These are phyloP conservation scores for Spilosoma lubricipeda DNA, from an alignment of 2,888 invertebrate species.

Conservation along the genomic window DNA sequence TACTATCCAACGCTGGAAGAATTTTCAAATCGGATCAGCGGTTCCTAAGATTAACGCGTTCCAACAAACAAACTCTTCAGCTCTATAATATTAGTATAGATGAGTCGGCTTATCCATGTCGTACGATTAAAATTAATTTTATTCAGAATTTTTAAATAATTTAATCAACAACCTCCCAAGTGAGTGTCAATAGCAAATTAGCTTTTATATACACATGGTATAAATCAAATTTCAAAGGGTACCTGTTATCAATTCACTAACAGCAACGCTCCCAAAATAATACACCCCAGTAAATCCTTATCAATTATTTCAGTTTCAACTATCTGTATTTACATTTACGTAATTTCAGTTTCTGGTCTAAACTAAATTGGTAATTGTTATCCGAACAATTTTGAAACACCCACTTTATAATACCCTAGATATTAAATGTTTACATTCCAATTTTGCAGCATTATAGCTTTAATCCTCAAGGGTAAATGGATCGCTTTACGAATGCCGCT, in stretches of 20 bases:
- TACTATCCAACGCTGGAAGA: no score
- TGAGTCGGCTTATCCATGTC: not conserved
- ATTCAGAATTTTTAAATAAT: not conserved
- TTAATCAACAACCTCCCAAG: not conserved
- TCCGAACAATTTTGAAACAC: constrained; percentile 42
- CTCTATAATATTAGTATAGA: no score
- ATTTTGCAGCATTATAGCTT: constrained; percentile 49
- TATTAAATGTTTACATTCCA: constrained; percentile 43
- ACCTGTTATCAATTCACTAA: constrained; percentile 20
- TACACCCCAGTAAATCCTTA: constrained; percentile 40
- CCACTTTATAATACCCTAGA: constrained; percentile 20
- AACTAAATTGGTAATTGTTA: constrained; percentile 60
- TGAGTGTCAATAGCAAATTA: not conserved
- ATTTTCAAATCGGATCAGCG: no score
- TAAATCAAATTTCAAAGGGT: constrained; percentile 3
- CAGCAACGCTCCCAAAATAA: constrained; percentile 35
- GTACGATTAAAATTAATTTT: not conserved
- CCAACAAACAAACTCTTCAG: no score
- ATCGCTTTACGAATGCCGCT: constrained; percentile 35
- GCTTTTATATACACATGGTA: not conserved
- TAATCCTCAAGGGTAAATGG: constrained; percentile 49
- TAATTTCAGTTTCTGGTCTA: constrained; percentile 52
- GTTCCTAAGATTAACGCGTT: no score
- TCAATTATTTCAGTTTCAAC: constrained; percentile 50
- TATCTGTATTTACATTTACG: constrained; percentile 55